Percentiles rank a stretch among this genome's conserved stretches.
These are phyloP conservation scores for Hemicrepidius hirtus DNA, from an alignment of 2,888 invertebrate species.

Conservation along the genomic window DNA sequence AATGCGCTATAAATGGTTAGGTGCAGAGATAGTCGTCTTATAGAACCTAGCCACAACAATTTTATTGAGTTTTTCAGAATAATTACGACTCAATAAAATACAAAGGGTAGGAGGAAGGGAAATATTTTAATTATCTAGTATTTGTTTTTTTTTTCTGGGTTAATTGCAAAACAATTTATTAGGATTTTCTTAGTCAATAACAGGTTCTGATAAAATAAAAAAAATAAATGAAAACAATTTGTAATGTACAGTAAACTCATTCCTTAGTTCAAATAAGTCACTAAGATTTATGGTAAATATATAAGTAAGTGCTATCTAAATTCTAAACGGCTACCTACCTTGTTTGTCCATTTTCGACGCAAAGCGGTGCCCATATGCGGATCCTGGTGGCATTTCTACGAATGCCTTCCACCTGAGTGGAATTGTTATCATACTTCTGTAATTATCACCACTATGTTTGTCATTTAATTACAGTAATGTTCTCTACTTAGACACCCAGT, in stretches of 20 bases:
- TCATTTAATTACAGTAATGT: slow-evolving; percentile 55
- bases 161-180: too few species aligned
- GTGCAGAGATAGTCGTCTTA: slow-evolving; percentile 14
- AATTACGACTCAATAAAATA: not conserved
- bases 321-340: slow-evolving; percentile 64
- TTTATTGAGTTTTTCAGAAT: slow-evolving; percentile 8
- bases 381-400: slow-evolving; percentile 62
- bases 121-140: slow-evolving; percentile 5
- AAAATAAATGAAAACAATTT: slow-evolving; percentile 48
- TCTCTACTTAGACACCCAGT: slow-evolving; percentile 46
- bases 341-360: slow-evolving; percentile 64
- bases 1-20: slow-evolving; percentile 23
- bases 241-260: slow-evolving; percentile 47
- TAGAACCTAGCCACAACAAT: not conserved
- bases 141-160: too few species aligned
- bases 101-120: not conserved
- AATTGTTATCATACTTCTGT: slow-evolving; percentile 61
- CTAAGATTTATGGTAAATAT: slow-evolving; percentile 66
- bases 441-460: slow-evolving; percentile 56
- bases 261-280: slow-evolving; percentile 58
- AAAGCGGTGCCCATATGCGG: slow-evolving; percentile 65
- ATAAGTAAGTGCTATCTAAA: slow-evolving; percentile 66
- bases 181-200: not conserved
- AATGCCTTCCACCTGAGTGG: slow-evolving; percentile 67
- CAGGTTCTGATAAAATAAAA: slow-evolving; percentile 8